Base-by-base conservation (phyloP, 2,888 invertebrate species). In the Ophion slaviceki region DNA sequence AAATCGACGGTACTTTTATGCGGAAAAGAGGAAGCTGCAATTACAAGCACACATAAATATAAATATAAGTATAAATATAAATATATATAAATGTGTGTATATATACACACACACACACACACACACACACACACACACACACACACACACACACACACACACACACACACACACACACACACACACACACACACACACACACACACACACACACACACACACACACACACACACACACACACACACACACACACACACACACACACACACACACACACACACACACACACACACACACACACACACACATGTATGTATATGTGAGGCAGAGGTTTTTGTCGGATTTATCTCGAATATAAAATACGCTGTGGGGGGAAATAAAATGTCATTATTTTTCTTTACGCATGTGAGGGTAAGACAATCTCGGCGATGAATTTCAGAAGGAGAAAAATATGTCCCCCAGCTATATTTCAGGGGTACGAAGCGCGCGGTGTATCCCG, bases 351-450 rank as follows among this genome's bases (percentile, higher is more conserved):
- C 67, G 75, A 74, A 82, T 77, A 80, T 70, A 81, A 80, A 72
- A 80, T 61, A 68, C 20, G 20, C 47, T 32, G 70, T 32, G 20
- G 36, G 79, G 71, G 67, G 53, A 61, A 76, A 75, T 59, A 72
- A 84, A 87, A 83, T 84, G 72, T 71, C 86, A 85, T 87, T 86
- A 86, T 81, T 87, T 79, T 85, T 81, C 80, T 87, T 86, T 86
- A 85, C 83, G 80, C 72, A 36, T 10, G 62, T 57, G 75, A 67
- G 67, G 53, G 53, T 45, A 28, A 53, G 70, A 79, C 68, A 59
- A 83, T 85, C 78, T 75, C 20, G 24, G 66, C 66, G 80, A 77
- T 80, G 67, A 83, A 53, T 53, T 61, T 82, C 57, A 40, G 71
- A 61, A 6, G 32, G 62, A 32, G 20, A 75, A 84, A 77, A 77